A percentile compares a stretch with the other conserved stretches of the same genome.
These are phyloP conservation scores for Heliconius ismenius DNA, from an alignment of 2,888 invertebrate species.

Conservation along the genomic window DNA sequence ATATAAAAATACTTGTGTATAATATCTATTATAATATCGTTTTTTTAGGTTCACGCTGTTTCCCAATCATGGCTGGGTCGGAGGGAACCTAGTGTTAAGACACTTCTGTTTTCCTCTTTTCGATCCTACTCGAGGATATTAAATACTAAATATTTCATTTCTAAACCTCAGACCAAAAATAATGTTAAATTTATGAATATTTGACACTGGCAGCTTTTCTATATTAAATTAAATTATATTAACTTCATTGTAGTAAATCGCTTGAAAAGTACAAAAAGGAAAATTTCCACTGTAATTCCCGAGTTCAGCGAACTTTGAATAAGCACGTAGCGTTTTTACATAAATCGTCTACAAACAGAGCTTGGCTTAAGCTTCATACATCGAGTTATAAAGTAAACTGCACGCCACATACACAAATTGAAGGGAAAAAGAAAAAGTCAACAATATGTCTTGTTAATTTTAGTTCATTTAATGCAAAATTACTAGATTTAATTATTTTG, in stretches of 20 bases:
- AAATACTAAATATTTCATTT: neutral
- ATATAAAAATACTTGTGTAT: no score
- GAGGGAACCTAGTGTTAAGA: no score
- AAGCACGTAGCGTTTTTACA: slow-evolving; percentile 50
- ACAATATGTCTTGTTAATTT: neutral
- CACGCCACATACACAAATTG: neutral
- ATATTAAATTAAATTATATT: no score
- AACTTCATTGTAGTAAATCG: no score
- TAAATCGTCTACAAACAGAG: slow-evolving; percentile 49
- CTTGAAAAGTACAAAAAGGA: neutral
- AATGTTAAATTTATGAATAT: neutral
- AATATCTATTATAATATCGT: no score
- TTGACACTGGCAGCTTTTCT: neutral
- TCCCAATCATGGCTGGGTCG: no score
- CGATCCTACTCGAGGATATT: neutral
- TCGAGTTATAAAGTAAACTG: slow-evolving; percentile 7
- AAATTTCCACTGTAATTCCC: slow-evolving; percentile 41
- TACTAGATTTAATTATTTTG: no score
- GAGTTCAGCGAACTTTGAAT: slow-evolving; percentile 45
- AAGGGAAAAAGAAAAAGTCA: neutral
- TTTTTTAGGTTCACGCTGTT: no score
- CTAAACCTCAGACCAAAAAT: neutral
- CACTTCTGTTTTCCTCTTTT: no score
- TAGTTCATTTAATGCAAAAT: no score
- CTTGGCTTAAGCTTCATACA: slow-evolving; percentile 22